Base-by-base conservation (phyloP, 2,888 invertebrate species). In the Rhagophthalmus giganteus region DNA sequence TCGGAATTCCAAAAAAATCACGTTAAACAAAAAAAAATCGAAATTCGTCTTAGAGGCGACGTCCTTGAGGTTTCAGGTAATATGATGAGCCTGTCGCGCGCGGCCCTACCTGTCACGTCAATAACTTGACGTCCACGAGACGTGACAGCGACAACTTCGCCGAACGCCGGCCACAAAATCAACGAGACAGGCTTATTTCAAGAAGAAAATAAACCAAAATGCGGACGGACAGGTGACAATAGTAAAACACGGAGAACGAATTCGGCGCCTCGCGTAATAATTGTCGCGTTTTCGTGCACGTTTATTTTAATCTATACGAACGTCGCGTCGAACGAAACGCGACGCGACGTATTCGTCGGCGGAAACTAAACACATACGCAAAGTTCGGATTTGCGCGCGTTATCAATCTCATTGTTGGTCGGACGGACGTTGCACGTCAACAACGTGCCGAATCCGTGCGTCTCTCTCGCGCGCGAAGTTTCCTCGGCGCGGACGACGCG, bases 31-130 rank as follows among this genome's bases (percentile, higher is more conserved):
- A 37, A 11, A 20, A 35, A 31, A 9, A 38, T 37, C 20, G 8
- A 39, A 40, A 48, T 34, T 15, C 30, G 37, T 32, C 30, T 40
- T 34, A 42, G 47, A 32, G 26, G 37, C 39, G 39, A 57, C 65
- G 63, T 67, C 67, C 67, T 67, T 66, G 54, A 58, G 45, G 57
- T 32, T 59, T 54, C 67, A 68, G 68, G 69, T 70, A 70, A 70
- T 66, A 67, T 69, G 69, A 70, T 65, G 69, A 69, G 64, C 57
- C 62, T 65, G 68, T 64, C 62, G 69, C 69, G 66, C 68, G 67
- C 66, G 70, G 68, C 64, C 67, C 55, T 60, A 54, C 66, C 63
- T 64, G 67, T 69, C 69, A 66, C 61, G 66, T 67, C 66, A 66
- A 64, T 70, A 69, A 69, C 67, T 68, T 69, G 70, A 71, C 71